Conservation (phyloP, 1,140 invertebrate genomes). For the Euwallacea fornicatus region DNA sequence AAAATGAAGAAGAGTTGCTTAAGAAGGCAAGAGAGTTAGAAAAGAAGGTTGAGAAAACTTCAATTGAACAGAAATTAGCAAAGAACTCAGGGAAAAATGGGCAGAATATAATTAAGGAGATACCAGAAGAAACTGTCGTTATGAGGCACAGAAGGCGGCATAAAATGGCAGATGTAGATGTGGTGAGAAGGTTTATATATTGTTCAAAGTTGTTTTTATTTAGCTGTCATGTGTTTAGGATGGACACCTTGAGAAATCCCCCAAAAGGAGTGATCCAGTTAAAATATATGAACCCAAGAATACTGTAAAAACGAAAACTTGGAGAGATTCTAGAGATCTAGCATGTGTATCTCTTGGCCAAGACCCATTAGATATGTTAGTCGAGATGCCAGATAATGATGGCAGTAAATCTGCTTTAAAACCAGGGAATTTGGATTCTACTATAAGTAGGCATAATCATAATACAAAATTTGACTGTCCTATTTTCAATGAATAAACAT, state of each 20-base stretch:
- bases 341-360: slow-evolving; percentile 61
- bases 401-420: not conserved
- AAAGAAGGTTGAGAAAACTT: slow-evolving; percentile 6
- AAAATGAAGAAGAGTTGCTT: not conserved
- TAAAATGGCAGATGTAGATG: not conserved
- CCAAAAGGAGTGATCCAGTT: slow-evolving; percentile 42
- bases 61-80: not conserved
- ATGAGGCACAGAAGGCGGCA: slow-evolving; percentile 10
- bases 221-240: not conserved
- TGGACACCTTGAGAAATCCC: slow-evolving; percentile 9
- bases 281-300: slow-evolving; percentile 50
- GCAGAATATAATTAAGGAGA: not conserved
- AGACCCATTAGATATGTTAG: slow-evolving; percentile 52
- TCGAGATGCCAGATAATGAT: slow-evolving; percentile 12
- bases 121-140: not conserved
- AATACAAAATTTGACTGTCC: too few relatives aligned
- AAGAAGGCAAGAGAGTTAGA: slow-evolving; percentile 14
- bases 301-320: slow-evolving; percentile 59
- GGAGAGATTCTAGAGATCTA: slow-evolving; percentile 60
- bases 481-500: too few relatives aligned
- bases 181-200: not conserved
- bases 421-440: too few relatives aligned
- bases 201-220: not conserved
- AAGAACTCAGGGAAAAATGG: not conserved
- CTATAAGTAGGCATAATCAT: too few relatives aligned